A percentile compares a stretch with the other conserved stretches of the same genome.
phyloP scores from a whole-genome alignment of 2,797 vertebrate genomes.

The Serranus cabrilla region DNA sequence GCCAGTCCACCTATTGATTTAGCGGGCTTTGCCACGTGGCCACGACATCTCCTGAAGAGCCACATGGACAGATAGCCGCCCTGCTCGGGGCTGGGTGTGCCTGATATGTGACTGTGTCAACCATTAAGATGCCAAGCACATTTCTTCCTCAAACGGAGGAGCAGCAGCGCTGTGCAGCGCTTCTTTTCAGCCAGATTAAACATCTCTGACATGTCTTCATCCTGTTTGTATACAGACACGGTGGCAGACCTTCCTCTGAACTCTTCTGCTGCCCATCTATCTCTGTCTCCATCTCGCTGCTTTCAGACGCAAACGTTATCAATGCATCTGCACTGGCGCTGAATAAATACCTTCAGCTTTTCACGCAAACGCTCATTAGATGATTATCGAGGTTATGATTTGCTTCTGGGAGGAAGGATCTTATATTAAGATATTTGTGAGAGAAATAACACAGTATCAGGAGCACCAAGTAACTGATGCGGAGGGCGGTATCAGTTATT shows the following conservation, averaged over 20 bases:
- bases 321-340: constrained; percentile 57
- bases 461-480: constrained; percentile 12
- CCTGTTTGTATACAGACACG: constrained; percentile 28
- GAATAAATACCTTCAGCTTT: constrained; percentile 65
- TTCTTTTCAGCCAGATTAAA: constrained; percentile 30
- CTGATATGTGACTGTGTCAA: constrained; percentile 51
- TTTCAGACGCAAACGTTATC: constrained; percentile 54
- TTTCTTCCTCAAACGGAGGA: neutral
- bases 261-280: constrained; percentile 41
- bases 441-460: neutral
- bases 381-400: constrained; percentile 46
- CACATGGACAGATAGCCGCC: constrained; percentile 37
- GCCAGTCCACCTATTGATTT: constrained; percentile 70
- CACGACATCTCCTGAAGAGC: constrained; percentile 41
- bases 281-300: constrained; percentile 61
- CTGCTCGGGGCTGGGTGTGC: constrained; percentile 12
- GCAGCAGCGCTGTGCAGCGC: constrained; percentile 5
- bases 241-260: constrained; percentile 42
- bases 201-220: constrained; percentile 12
- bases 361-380: constrained; percentile 52
- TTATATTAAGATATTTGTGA: neutral
- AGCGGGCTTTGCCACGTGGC: constrained; percentile 27
- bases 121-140: constrained; percentile 48
- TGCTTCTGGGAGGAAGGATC: neutral
- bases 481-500: constrained; percentile 22